Evolutionary conservation across 2,888 invertebrate genomes (phyloP).

Genomic region (Troilus luridus): DNA sequence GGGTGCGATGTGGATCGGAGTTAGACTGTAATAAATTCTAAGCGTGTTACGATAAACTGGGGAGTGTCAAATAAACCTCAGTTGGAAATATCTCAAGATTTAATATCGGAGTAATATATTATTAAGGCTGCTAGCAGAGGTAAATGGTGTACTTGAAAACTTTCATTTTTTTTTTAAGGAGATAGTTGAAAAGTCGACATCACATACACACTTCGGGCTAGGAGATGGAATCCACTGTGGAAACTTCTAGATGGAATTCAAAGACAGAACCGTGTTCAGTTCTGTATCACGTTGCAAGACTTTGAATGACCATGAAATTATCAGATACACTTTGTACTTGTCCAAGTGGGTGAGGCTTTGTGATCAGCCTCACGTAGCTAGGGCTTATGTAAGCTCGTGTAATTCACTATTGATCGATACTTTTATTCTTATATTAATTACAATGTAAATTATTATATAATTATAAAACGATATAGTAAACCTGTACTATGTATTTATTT

Average conservation of each 20-base stretch:
- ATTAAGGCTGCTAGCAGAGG: not conserved
- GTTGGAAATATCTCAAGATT: not conserved
- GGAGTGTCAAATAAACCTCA: not conserved
- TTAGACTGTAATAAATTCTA: not conserved
- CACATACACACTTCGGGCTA: not conserved
- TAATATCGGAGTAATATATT: not conserved
- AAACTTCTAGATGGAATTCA: not conserved
- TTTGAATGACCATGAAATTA: slow-evolving; percentile 13
- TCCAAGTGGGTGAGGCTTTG: slow-evolving; percentile 3
- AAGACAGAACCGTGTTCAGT: not conserved
- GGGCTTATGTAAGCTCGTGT: not conserved
- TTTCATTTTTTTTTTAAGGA: slow-evolving; percentile 7
- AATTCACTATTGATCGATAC: not conserved
- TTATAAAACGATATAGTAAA: too few relatives aligned
- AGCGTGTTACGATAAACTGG: not conserved
- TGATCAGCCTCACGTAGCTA: not conserved
- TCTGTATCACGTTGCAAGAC: slow-evolving; percentile 8
- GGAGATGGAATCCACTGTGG: not conserved
- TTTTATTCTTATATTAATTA: not conserved
- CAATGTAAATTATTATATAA: too few relatives aligned
- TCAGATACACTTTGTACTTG: slow-evolving; percentile 3
- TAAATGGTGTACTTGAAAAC: not conserved
- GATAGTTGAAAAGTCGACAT: not conserved
- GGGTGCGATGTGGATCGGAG: not conserved
- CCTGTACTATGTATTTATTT: too few relatives aligned